Base-by-base conservation (phyloP, 2,797 vertebrate genomes). In the Hemibagrus guttatus region DNA sequence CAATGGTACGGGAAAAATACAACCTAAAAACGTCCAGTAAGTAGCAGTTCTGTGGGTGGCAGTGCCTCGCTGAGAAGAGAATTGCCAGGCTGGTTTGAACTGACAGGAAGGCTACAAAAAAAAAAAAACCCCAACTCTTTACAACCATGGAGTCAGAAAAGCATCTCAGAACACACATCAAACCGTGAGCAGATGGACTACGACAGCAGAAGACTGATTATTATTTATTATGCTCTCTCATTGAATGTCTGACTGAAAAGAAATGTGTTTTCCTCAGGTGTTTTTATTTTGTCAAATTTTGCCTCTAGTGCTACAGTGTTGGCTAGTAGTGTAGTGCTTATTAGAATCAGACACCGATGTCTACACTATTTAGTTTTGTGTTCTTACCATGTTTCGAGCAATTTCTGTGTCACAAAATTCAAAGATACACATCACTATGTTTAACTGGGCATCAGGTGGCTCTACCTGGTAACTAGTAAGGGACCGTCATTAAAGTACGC, bases 231-330 rank as follows among this genome's bases (percentile, higher is more conserved):
- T 75, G n/a, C 59, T 80, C 26, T 61, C 35, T 61, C 6, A 61
- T 9, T 79, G 28, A 58, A 54, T 75, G 49, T 54, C 2, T 52
- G 72, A 72, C 19, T 11, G 69, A 11, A 75, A 54, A 28, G 7
- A 58, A 78, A 58, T 78, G 2, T 12, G 75, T 58, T 78, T 58
- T 78, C 49, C 49, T 75, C 46, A 3, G 14, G 2, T 1, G 16
- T 76, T 54, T 54, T 31, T 9, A 76, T 76, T 76, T 28, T 78
- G 54, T 78, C 75, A 58, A 9, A 58, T 78, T 78, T 39, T 58
- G 28, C 4, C 7, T 35, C 11, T 2, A 23, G 75, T 58, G 28
- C 54, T 78, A 13, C 19, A 35, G 17, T 79, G 59, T 59, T 79
- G 31, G 76, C 54, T 21, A 12, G 76, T 35, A 13, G 17, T 35